Conservation (phyloP, 1,140 invertebrate genomes). For the Papilio xuthus region DNA sequence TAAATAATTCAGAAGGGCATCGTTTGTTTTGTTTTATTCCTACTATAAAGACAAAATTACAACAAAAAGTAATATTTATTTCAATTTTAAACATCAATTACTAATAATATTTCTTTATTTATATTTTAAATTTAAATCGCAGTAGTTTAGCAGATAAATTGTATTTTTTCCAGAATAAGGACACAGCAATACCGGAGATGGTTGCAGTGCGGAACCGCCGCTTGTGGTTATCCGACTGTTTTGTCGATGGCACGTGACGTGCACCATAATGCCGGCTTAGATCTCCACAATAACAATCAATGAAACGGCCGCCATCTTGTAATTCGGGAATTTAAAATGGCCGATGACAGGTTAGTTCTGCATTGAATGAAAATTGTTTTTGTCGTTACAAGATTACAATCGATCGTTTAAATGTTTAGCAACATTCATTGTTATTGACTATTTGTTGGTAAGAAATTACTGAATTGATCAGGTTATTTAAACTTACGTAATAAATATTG, state of each 20-base stretch:
- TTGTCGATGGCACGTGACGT: constrained; percentile 50
- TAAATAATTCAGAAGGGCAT: too few relatives aligned
- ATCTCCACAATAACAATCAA: constrained; percentile 49
- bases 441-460: background rate
- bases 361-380: constrained; percentile 44
- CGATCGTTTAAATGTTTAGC: constrained; percentile 25
- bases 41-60: too few relatives aligned
- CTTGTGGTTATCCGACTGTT: constrained; percentile 48
- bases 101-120: background rate
- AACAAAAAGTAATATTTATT: too few relatives aligned
- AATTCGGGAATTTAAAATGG: constrained; percentile 49
- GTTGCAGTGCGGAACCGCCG: constrained; percentile 39
- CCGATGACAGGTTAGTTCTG: constrained; percentile 39
- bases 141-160: background rate
- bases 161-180: constrained; percentile 11
- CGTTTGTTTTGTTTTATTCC: too few relatives aligned
- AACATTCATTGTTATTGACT: constrained; percentile 3
- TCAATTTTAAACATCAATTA: too few relatives aligned
- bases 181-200: constrained; percentile 27
- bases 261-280: constrained; percentile 50
- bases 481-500: background rate
- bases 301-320: constrained; percentile 47
- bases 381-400: constrained; percentile 4
- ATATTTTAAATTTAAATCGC: background rate
- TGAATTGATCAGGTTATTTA: background rate